Evolutionary conservation across 2,888 invertebrate genomes (phyloP).

Genomic region (Agrotis ipsilon): DNA sequence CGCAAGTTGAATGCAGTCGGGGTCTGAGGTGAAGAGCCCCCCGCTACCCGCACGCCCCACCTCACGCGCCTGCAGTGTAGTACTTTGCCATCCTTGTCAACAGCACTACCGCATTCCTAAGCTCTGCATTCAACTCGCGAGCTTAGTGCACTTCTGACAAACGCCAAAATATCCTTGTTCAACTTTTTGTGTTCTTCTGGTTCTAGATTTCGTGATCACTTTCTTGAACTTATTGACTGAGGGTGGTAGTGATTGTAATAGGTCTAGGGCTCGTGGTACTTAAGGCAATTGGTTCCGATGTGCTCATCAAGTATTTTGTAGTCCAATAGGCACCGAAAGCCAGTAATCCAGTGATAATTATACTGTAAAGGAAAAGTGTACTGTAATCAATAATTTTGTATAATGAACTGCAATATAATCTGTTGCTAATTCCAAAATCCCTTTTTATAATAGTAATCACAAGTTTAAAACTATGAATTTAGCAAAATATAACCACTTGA

Average conservation of each 20-base stretch:
- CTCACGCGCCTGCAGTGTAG: no score
- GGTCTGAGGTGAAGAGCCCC: no score
- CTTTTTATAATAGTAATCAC: neutral
- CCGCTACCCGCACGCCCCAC: no score
- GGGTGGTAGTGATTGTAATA: neutral
- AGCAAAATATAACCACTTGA: conserved; percentile 8
- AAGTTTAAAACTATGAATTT: neutral
- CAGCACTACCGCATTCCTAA: no score
- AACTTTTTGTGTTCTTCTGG: neutral
- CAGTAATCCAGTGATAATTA: conserved; percentile 81
- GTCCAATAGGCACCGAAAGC: conserved; percentile 84
- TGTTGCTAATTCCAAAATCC: no score
- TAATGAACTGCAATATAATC: no score
- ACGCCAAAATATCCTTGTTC: neutral
- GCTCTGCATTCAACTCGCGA: no score
- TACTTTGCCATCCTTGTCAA: no score
- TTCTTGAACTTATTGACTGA: neutral
- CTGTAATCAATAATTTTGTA: neutral
- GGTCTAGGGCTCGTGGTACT: neutral
- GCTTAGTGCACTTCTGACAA: no score
- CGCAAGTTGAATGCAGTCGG: no score
- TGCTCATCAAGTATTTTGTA: conserved; percentile 71
- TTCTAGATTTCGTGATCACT: neutral
- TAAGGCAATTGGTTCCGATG: conserved; percentile 34
- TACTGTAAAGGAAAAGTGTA: conserved; percentile 64